These are phyloP conservation scores for Stenolophus ochropezus DNA, from an alignment of 2,888 invertebrate species.

Conservation along the genomic window DNA sequence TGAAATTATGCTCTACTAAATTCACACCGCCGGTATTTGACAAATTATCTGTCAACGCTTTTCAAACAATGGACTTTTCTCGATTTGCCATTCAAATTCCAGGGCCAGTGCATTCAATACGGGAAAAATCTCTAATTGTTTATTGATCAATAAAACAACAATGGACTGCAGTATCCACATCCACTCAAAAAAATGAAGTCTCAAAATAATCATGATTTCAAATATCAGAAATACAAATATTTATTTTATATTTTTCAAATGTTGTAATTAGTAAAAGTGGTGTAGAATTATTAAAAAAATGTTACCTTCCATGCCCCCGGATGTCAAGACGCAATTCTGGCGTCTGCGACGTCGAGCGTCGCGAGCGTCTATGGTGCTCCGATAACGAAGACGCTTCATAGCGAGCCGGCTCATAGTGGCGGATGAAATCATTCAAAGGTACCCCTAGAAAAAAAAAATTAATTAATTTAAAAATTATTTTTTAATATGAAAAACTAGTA, in stretches of 20 bases:
- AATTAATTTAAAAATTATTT: too few relatives aligned
- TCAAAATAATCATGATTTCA: too few relatives aligned
- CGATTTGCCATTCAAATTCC: neutral
- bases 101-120: neutral
- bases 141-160: neutral
- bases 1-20: conserved; percentile 5
- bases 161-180: too few relatives aligned
- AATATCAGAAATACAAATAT: too few relatives aligned
- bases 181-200: too few relatives aligned
- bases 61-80: neutral
- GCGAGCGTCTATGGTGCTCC: conserved; percentile 72
- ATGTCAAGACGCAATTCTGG: conserved; percentile 77
- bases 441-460: conserved; percentile 72
- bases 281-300: neutral
- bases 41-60: conserved; percentile 4
- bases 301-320: conserved; percentile 80
- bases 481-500: too few relatives aligned
- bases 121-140: neutral
- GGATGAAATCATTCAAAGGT: conserved; percentile 84
- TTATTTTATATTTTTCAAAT: too few relatives aligned
- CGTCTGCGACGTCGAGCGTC: conserved; percentile 68
- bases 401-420: conserved; percentile 86
- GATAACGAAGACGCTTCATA: conserved; percentile 78
- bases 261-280: too few relatives aligned
- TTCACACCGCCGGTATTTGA: neutral